These are phyloP conservation scores for Ichneumoninae sp. DNA, from an alignment of 2,888 invertebrate species.

Conservation along the genomic window DNA sequence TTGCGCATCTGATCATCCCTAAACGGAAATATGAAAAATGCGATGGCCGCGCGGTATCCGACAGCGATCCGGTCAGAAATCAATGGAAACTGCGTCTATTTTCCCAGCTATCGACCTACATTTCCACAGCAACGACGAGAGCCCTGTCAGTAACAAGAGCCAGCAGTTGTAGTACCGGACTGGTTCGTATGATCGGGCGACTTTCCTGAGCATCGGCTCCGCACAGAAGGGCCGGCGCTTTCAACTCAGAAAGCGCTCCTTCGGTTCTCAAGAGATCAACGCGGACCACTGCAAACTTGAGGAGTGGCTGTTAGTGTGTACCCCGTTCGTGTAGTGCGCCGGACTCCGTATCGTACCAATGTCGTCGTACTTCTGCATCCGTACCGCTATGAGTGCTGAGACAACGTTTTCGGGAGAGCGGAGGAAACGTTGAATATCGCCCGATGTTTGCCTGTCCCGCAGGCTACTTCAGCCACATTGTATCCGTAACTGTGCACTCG, in stretches of 20 bases:
- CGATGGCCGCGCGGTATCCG: conserved; percentile 12
- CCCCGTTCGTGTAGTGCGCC: conserved; percentile 16
- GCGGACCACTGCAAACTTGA: conserved; percentile 33
- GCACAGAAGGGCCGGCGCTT: conserved; percentile 26
- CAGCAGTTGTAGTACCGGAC: conserved; percentile 16
- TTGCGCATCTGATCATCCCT: background rate
- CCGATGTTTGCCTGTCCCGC: conserved; percentile 53
- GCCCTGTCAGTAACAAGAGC: conserved; percentile 19
- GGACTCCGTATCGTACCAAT: conserved; percentile 40
- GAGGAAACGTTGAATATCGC: conserved; percentile 43
- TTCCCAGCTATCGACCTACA: conserved; percentile 50
- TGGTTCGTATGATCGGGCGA: conserved; percentile 29
- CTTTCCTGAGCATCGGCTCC: conserved; percentile 32
- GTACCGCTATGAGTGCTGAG: conserved; percentile 4
- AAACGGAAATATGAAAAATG: background rate
- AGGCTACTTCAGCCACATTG: conserved; percentile 47
- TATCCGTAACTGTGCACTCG: conserved; percentile 47
- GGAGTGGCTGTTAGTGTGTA: conserved; percentile 23
- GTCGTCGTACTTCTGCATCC: conserved; percentile 17
- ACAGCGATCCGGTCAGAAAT: conserved; percentile 22
- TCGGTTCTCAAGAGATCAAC: conserved; percentile 55
- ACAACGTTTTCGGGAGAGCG: conserved; percentile 42
- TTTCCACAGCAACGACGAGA: conserved; percentile 25
- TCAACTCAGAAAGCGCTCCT: conserved; percentile 36
- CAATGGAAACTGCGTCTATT: conserved; percentile 39